Percentiles rank a stretch among this genome's conserved stretches.
Evolutionary conservation across 2,797 vertebrate genomes (phyloP).

Genomic region (Bovichtus diacanthus): DNA sequence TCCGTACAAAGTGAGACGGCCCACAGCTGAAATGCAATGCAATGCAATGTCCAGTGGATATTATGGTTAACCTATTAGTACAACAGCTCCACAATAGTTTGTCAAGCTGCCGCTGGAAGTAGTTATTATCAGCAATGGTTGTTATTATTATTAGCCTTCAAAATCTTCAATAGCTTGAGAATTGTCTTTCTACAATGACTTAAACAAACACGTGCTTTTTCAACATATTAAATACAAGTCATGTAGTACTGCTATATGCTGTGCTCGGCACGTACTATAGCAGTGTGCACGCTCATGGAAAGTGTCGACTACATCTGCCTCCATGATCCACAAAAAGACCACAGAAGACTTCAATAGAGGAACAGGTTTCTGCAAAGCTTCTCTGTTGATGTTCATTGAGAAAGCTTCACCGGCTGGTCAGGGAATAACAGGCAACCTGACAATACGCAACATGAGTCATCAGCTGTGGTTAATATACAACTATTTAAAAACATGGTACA

Average conservation of each 20-base stretch:
- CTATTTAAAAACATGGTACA: background rate
- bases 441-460: conserved; percentile 54
- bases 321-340: background rate
- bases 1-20: background rate
- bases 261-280: background rate
- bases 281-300: background rate
- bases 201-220: background rate
- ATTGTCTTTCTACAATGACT: background rate
- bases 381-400: conserved; percentile 39
- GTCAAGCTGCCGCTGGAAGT: background rate
- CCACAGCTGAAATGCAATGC: background rate
- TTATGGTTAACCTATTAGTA: background rate
- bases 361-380: background rate
- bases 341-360: background rate
- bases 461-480: conserved; percentile 54
- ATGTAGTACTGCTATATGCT: background rate
- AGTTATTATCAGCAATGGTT: background rate
- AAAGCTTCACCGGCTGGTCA: conserved; percentile 49
- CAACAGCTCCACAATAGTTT: background rate
- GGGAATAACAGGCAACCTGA: conserved; percentile 46
- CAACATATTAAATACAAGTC: background rate
- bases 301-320: conserved; percentile 10
- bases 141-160: background rate
- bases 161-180: background rate
- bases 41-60: background rate